Evolutionary conservation across 2,113 vertebrate genomes (phyloP), one percentile per base, ranked within the genome.

Genomic region (Noctilio leporinus): DNA sequence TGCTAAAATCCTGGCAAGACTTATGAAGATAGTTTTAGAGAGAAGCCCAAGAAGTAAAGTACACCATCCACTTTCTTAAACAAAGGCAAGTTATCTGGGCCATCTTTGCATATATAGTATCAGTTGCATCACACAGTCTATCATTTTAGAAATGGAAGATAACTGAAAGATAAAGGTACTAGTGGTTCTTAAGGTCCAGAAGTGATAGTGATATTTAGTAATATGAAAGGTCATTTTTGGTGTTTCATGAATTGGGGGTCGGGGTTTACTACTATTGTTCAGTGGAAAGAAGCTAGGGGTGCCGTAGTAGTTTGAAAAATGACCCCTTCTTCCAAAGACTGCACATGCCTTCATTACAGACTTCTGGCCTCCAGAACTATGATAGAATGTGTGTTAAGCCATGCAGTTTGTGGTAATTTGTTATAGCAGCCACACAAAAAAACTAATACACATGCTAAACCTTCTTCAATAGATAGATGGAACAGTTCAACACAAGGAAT

Each of bases 81-180:
- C 55, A 83, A 92, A 89, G 73, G 26, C 40, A 47, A 90, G 62
- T 67, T 89, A 90, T 43, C 62, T 78, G 53, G 81, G 43, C 12
- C 73, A 89, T 72, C 59, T 57, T 70, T 91, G 40, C 83, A 55
- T 47, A 14, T 38, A 67, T 20, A 16, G 15, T 59, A 93, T 69
- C 51, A 40, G 45, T 73, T 81, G 4, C n/a, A 51, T 86, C 57
- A 65, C 9, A 17, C 72, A 81, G 26, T 49, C 22, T 67, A 91
- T 75, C 73, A 43, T 75, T 92, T 94, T 53, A 89, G 80, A 94
- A 96, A 93, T 15, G 89, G 64, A 85, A 76, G 26, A 67, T 69
- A 82, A 86, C 16, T 38, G 49, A 95, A 81, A 80, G 57, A 85
- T 85, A 85, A 89, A 93, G 26, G 30, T 75, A 82, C 47, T 49